A percentile compares a stretch with the other conserved stretches of the same genome.
These are phyloP conservation scores for Gisinianus flammeolus DNA, from an alignment of 2,888 invertebrate species.

Conservation along the genomic window DNA sequence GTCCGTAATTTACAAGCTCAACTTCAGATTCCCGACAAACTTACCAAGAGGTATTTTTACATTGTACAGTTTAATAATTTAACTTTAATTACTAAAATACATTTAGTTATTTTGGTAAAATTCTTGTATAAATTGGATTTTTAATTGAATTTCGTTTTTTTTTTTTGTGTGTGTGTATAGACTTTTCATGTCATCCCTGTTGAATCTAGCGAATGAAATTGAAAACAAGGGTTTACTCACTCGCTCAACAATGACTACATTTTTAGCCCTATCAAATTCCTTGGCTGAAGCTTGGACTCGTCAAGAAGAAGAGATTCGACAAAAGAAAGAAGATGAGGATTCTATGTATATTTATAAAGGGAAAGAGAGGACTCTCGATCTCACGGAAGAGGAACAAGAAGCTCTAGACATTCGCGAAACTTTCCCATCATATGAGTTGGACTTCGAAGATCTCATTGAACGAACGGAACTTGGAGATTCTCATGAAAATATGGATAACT, in stretches of 20 bases:
- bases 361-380: constrained; percentile 47
- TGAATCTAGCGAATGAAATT: constrained; percentile 73
- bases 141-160: too few species aligned
- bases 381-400: constrained; percentile 56
- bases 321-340: constrained; percentile 75
- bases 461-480: background rate
- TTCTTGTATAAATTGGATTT: too few species aligned
- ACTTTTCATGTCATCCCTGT: constrained; percentile 72
- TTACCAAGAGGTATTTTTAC: constrained; percentile 14
- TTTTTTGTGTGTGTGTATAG: constrained; percentile 62
- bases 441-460: constrained; percentile 48
- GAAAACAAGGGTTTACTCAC: constrained; percentile 63
- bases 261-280: constrained; percentile 66
- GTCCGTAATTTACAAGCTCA: background rate
- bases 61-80: background rate
- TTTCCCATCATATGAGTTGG: constrained; percentile 55
- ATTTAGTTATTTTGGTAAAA: too few species aligned
- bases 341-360: constrained; percentile 61
- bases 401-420: constrained; percentile 48
- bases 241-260: constrained; percentile 61
- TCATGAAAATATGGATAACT: background rate
- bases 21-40: background rate
- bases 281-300: constrained; percentile 76
- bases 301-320: constrained; percentile 72
- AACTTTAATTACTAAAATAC: too few species aligned